These are phyloP conservation scores for Drosophila takahashii DNA, from an alignment of 1,140 invertebrate genomes.

Conservation along the genomic window DNA sequence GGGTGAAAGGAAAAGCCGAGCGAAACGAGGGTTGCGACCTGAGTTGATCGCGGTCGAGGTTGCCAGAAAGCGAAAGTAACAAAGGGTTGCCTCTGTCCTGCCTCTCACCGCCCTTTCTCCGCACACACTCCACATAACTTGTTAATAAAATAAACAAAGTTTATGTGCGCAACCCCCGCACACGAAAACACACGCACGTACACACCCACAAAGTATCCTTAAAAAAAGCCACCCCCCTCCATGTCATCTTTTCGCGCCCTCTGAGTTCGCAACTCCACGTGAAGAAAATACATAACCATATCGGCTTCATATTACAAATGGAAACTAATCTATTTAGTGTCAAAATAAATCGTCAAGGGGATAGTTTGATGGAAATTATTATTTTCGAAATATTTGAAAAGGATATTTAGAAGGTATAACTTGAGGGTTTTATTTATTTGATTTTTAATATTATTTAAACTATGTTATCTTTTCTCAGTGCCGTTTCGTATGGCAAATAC, in stretches of 20 bases:
- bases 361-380: not conserved
- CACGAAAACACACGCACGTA: conserved; percentile 35
- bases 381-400: no score
- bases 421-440: not conserved
- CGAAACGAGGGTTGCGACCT: conserved; percentile 50
- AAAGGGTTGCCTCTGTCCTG: conserved; percentile 49
- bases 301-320: not conserved
- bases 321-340: not conserved
- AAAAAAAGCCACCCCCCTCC: conserved; percentile 12
- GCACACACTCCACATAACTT: conserved; percentile 59
- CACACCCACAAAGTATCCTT: conserved; percentile 28
- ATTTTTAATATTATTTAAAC: not conserved
- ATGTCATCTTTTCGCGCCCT: conserved; percentile 9
- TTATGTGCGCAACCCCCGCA: conserved; percentile 52
- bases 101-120: not conserved
- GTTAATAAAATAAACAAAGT: conserved; percentile 81
- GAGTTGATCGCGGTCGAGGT: conserved; percentile 50
- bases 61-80: conserved; percentile 33
- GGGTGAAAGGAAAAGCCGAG: conserved; percentile 40
- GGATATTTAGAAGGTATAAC: not conserved
- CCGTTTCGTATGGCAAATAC: conserved; percentile 53
- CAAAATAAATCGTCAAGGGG: not conserved
- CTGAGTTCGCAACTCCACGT: conserved; percentile 10
- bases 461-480: not conserved
- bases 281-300: conserved; percentile 9